A percentile compares a stretch with the other conserved stretches of the same genome.
phyloP scores from a whole-genome alignment of 1,140 invertebrate species.

The Trichonephila inaurata region DNA sequence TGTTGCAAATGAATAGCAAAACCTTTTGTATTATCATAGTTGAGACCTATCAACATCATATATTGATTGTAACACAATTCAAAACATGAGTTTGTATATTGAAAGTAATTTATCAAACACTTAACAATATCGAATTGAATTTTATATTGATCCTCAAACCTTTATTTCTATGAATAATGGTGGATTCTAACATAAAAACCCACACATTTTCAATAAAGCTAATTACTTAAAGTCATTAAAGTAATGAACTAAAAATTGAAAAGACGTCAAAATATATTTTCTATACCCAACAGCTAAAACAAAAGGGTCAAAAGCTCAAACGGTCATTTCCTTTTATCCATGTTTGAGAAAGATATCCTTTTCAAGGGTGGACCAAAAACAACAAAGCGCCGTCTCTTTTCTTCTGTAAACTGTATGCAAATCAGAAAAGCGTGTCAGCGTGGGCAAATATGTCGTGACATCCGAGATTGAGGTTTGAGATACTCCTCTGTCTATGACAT shows the following conservation, averaged over 20 bases:
- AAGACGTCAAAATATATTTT: neutral
- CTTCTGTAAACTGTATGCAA: neutral
- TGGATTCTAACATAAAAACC: too few species aligned
- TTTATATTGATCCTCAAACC: too few species aligned
- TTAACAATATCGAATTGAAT: too few species aligned
- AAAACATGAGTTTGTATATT: too few species aligned
- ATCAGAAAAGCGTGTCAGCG: constrained; percentile 40
- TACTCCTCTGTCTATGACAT: constrained; percentile 41
- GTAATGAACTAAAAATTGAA: neutral
- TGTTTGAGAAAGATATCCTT: constrained; percentile 16
- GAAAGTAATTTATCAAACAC: too few species aligned
- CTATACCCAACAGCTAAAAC: neutral
- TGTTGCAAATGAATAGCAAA: too few species aligned
- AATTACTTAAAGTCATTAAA: neutral
- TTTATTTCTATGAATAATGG: too few species aligned
- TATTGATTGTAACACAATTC: too few species aligned
- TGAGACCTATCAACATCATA: too few species aligned
- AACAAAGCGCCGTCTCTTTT: neutral
- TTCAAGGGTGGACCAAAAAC: constrained; percentile 17
- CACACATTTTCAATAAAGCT: neutral
- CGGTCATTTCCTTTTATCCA: neutral
- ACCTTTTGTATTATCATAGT: too few species aligned
- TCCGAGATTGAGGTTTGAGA: constrained; percentile 39
- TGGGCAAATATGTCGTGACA: constrained; percentile 57
- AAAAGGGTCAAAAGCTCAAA: constrained; percentile 27